Base-by-base conservation (phyloP, 2,113 vertebrate genomes). In the Candoia aspera region DNA sequence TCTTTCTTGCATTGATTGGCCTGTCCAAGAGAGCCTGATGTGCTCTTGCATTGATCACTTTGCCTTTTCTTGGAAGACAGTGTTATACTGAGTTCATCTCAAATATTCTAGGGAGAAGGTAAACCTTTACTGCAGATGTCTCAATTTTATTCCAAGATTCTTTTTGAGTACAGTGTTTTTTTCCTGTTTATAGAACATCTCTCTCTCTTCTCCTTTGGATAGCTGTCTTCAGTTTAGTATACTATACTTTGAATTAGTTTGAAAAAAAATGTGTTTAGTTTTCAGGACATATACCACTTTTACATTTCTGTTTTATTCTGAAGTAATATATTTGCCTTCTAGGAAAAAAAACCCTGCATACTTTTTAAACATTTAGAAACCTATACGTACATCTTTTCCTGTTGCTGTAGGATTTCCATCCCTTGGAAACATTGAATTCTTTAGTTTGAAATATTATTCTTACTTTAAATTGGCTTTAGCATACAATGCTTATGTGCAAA, bases 1-100 rank as follows among this genome's bases (percentile, higher is more conserved):
- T 99, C 98, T 99, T 99, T 99, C 98, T 98, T 97, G 97, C 98
- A 99, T 99, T 99, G 99, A 99, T 99, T 99, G 98, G 98, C 98
- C 98, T 98, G 99, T 99, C 98, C 98, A 98, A 98, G 98, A 98
- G 98, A 98, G 98, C 97, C 98, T 98, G 97, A 98, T 98, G 98
- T 98, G 98, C 98, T 98, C 97, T 98, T 97, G 96, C 98, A 99
- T 99, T 99, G 98, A 99, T 99, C 98, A 99, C 98, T 98, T 98
- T 98, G 98, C 98, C 97, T 98, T 98, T 98, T 98, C 98, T 98
- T 98, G 96, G 97, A 98, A 99, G 98, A 98, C 98, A 98, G 98
- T 99, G 98, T 98, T 99, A 99, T 95, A 91, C 97, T 93, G 98
- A 99, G 98, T 99, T 99, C 98, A 99, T 98, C 98, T 98, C 97